Evolutionary conservation across 2,113 vertebrate genomes (phyloP).

Genomic region (Tauraco erythrolophus): DNA sequence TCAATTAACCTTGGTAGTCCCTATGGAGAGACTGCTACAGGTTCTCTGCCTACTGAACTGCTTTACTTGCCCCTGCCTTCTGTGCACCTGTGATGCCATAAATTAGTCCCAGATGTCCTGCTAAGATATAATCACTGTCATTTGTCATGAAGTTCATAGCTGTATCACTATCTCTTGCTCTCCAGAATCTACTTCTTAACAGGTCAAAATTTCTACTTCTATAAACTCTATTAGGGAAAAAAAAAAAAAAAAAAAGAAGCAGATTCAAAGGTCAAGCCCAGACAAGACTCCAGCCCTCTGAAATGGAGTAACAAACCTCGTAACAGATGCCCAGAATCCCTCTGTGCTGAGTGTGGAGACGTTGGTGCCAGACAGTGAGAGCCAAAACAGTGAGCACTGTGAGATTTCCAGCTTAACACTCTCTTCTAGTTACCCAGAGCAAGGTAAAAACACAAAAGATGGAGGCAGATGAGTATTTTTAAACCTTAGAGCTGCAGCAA

Average conservation of each 20-base stretch:
- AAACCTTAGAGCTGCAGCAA: background rate
- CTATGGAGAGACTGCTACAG: background rate
- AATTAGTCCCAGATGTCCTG: constrained; percentile 26
- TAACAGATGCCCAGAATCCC: background rate
- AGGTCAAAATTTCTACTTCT: background rate
- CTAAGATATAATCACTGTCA: background rate
- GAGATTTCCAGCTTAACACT: background rate
- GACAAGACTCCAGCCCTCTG: background rate
- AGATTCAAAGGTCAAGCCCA: background rate
- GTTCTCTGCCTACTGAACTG: background rate
- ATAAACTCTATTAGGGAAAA: background rate
- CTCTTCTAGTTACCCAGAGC: background rate
- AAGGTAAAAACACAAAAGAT: background rate
- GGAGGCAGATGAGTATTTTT: background rate
- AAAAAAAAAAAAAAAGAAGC: background rate
- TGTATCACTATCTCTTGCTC: background rate
- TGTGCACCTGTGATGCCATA: constrained; percentile 17
- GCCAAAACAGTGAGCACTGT: background rate
- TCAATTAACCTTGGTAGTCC: background rate
- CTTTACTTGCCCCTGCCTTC: background rate
- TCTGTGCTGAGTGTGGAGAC: background rate
- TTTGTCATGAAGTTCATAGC: constrained; percentile 11
- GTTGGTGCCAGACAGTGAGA: background rate
- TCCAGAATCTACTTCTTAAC: background rate
- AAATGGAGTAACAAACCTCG: background rate